Percentiles rank a stretch among this genome's conserved stretches.
These are phyloP conservation scores for Oryzias sinensis DNA, from an alignment of 2,797 vertebrate species.

Conservation along the genomic window DNA sequence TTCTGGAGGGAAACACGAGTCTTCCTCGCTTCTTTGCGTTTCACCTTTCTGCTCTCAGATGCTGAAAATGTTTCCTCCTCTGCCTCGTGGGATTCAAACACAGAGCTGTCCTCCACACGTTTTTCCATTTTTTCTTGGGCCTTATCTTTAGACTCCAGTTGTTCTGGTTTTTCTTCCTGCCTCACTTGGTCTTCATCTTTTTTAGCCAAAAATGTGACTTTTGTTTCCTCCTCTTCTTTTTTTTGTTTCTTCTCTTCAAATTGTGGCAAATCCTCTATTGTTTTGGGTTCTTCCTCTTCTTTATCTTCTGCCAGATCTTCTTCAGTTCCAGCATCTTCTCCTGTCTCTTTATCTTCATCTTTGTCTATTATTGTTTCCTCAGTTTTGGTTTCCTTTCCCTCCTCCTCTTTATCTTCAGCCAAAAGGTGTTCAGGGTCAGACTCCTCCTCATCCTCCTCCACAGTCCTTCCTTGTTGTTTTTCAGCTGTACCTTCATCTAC, in stretches of 20 bases:
- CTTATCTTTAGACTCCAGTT: slow-evolving; percentile 3
- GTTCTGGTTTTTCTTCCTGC: slow-evolving; percentile 3
- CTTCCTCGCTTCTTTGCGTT: slow-evolving; percentile 33
- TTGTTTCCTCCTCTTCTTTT: slow-evolving; percentile 1
- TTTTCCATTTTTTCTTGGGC: slow-evolving; percentile 17
- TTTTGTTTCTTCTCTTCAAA: slow-evolving; percentile 1
- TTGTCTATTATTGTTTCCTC: background rate
- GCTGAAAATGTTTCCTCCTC: slow-evolving; percentile 15
- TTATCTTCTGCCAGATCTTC: background rate
- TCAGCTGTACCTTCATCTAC: background rate
- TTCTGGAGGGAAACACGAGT: slow-evolving; percentile 25
- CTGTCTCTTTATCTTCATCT: background rate
- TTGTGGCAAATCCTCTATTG: background rate
- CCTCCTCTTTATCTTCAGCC: too few relatives aligned
- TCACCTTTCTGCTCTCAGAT: slow-evolving; percentile 47
- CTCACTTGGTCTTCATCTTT: background rate
- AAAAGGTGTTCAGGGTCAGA: too few relatives aligned
- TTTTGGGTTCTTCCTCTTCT: slow-evolving; percentile 2
- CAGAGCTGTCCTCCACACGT: slow-evolving; percentile 5
- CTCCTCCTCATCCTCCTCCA: too few relatives aligned
- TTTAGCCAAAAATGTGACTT: background rate
- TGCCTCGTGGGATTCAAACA: slow-evolving; percentile 8
- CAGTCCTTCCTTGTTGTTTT: too few relatives aligned
- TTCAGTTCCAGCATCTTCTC: background rate
- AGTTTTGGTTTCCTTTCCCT: background rate